Percentiles rank a stretch among this genome's conserved stretches.
Conservation (phyloP, 2,888 invertebrate species). For the Mesopsocus fuscifrons region DNA sequence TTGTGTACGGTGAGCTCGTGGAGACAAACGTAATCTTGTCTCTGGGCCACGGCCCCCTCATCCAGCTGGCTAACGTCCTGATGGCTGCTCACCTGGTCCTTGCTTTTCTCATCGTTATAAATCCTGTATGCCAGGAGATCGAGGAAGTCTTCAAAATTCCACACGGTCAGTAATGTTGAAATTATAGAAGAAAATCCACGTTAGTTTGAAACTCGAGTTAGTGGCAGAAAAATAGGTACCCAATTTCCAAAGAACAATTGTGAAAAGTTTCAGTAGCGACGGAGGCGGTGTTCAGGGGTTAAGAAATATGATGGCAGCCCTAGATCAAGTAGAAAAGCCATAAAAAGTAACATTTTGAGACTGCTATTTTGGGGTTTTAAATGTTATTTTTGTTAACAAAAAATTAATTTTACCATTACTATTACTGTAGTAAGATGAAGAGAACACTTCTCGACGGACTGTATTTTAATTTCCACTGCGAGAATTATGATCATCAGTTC, state of each 20-base stretch:
- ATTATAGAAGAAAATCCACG: background rate
- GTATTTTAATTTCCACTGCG: no score
- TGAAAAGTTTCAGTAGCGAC: no score
- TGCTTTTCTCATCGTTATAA: constrained; percentile 48
- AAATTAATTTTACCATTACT: no score
- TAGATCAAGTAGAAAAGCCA: no score
- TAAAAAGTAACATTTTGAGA: background rate
- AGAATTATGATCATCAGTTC: no score
- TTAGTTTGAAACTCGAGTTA: background rate
- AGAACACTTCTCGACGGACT: no score
- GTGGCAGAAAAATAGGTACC: background rate
- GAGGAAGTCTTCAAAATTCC: constrained; percentile 44
- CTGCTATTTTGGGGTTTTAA: background rate
- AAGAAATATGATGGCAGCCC: no score
- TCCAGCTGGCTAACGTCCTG: constrained; percentile 36
- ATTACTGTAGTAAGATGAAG: no score
- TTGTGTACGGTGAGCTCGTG: constrained; percentile 39
- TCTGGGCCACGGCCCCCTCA: constrained; percentile 32
- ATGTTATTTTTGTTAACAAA: background rate
- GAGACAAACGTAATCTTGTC: constrained; percentile 38
- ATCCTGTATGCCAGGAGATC: constrained; percentile 49
- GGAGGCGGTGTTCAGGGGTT: no score
- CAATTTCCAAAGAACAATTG: no score
- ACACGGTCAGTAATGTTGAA: constrained; percentile 29
- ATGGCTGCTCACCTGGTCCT: constrained; percentile 44